Evolutionary conservation across 92 coral and sea anemone genomes (phyloP), one percentile per base, ranked within the genome.

Genomic region (Parazoanthus atlanticus): DNA sequence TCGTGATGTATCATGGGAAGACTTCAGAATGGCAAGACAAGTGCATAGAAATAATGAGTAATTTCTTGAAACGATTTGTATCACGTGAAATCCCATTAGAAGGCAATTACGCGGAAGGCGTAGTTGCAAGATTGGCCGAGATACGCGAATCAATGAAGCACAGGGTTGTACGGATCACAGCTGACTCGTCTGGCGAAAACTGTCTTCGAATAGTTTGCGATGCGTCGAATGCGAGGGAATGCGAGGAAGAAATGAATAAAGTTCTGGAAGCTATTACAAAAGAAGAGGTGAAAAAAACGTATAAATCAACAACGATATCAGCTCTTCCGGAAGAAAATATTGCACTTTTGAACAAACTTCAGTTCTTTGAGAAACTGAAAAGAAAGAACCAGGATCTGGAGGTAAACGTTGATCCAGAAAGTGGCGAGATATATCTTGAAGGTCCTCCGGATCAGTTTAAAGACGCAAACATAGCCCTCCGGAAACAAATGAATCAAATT

Each of bases 401-500:
- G 49, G 90, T 94, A 26, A 71, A 70, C 12, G n/a, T 93, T 9
- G 93, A 92, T 56, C 76, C 74, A 38, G 93, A 94, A 66, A 90
- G 64, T 3, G 90, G 91, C 40, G 91, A 82, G 74, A 84, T 94
- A 32, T 90, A 64, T 28, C 84, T 96, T 28, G 89, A 91, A 61
- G 94, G 98, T 19, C 98, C 97, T 17, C 94, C 91, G 36, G 88
- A 89, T 76, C 95, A 96, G 74, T 88, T 82, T 66, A 74, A 61
- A 8, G 92, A 92, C 30, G 95, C 97, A 12, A 89, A 77, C 17
- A 88, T 94, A 75, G 78, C 89, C 49, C 84, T 91, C 70, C 88
- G 89, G 65, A 91, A 90, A 58, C 85, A 84, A 32, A 79, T 90
- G 32, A 54, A 71, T 26, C 81, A 84, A 61, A 90, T 94, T 87